phyloP scores from a whole-genome alignment of 92 coral and sea anemone genomes.

The Zoanthus gigantus region DNA sequence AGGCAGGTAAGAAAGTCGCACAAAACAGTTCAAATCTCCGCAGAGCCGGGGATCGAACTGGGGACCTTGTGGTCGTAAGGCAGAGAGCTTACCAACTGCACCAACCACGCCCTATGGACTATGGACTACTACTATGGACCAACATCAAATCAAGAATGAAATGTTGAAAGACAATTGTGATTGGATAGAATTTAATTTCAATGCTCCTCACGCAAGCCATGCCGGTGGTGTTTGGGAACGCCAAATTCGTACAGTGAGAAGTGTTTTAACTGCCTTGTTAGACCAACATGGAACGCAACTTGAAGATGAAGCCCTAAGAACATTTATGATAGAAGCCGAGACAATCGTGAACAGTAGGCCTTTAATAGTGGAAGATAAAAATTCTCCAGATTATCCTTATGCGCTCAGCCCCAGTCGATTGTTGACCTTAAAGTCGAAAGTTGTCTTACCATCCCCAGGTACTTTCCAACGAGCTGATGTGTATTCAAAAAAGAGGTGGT shows the following conservation, averaged over 20 bases:
- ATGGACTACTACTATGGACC: not conserved
- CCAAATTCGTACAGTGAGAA: constrained; percentile 46
- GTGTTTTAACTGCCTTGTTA: constrained; percentile 18
- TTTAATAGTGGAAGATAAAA: not conserved
- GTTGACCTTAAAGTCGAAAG: constrained; percentile 1
- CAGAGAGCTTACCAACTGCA: too few relatives aligned
- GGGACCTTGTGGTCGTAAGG: too few relatives aligned
- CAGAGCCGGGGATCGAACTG: too few relatives aligned
- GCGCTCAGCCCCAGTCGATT: not conserved
- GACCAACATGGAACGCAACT: constrained; percentile 43
- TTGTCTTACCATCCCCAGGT: constrained; percentile 9
- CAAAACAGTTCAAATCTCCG: too few relatives aligned
- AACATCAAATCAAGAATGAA: not conserved
- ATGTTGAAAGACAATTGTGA: constrained; percentile 39
- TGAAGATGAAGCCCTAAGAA: constrained; percentile 42
- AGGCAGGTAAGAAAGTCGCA: too few relatives aligned
- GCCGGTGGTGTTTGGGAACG: constrained; percentile 49
- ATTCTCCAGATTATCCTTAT: constrained; percentile 19
- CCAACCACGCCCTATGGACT: too few relatives aligned
- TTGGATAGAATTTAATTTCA: constrained; percentile 34
- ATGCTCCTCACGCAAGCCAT: constrained; percentile 46
- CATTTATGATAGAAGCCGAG: constrained; percentile 36
- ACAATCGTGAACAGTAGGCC: constrained; percentile 28
- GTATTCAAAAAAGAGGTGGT: not conserved
- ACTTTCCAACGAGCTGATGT: not conserved